These are phyloP conservation scores for Troides oblongomaculatus DNA, from an alignment of 2,888 invertebrate genomes.

Conservation along the genomic window DNA sequence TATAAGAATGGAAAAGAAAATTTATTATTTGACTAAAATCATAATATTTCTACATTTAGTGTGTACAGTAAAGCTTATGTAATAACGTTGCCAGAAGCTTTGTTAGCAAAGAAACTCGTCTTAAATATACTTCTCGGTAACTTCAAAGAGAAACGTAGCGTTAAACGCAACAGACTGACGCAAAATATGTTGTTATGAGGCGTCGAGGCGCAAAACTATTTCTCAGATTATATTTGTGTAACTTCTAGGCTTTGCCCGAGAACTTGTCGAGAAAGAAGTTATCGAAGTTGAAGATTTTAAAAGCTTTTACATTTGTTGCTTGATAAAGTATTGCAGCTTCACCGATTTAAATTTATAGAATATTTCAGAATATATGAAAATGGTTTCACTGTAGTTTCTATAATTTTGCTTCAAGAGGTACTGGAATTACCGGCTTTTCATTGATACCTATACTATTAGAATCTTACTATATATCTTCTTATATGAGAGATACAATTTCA, in stretches of 20 bases:
- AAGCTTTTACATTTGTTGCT: constrained; percentile 51
- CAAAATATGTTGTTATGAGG: constrained; percentile 55
- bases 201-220: constrained; percentile 52
- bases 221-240: constrained; percentile 58
- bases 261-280: constrained; percentile 56
- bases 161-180: constrained; percentile 47
- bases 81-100: constrained; percentile 35
- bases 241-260: constrained; percentile 51
- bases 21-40: neutral
- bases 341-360: constrained; percentile 8
- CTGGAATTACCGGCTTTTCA: neutral
- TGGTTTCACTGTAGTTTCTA: neutral
- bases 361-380: constrained; percentile 23
- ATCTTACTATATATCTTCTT: neutral
- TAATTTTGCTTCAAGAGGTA: neutral
- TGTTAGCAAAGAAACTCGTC: constrained; percentile 35
- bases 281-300: constrained; percentile 53
- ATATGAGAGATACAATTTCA: constrained; percentile 25
- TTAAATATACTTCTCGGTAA: constrained; percentile 45
- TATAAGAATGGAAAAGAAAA: neutral
- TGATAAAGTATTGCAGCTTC: constrained; percentile 35
- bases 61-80: constrained; percentile 9
- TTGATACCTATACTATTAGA: neutral
- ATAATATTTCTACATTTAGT: neutral
- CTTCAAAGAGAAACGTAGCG: constrained; percentile 39